Conservation (phyloP, 2,888 invertebrate genomes). For the Amaurobius ferox region DNA sequence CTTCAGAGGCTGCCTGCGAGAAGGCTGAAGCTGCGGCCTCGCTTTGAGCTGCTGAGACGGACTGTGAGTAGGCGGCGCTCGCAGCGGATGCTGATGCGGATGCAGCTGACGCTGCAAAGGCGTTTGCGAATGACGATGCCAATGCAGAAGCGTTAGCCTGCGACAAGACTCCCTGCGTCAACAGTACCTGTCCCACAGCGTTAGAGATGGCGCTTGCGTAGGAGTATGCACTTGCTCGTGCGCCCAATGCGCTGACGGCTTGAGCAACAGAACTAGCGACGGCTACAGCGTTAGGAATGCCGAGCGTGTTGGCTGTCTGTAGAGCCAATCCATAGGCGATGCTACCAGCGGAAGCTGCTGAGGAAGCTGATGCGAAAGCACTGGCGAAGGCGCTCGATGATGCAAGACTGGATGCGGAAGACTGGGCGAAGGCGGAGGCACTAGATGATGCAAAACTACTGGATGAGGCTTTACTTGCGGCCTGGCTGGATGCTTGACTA, state of each 20-base stretch:
- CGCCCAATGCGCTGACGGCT: background rate
- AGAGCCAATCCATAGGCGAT: slow-evolving; percentile 3
- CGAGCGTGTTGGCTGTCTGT: background rate
- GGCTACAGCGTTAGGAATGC: background rate
- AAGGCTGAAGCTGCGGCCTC: background rate
- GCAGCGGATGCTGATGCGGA: background rate
- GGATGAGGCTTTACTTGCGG: background rate
- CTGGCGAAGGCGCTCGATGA: slow-evolving; percentile 3
- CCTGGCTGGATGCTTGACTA: slow-evolving; percentile 13
- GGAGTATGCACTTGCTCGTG: background rate
- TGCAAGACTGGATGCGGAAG: background rate
- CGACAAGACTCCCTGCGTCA: background rate
- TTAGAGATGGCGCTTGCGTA: slow-evolving; percentile 17
- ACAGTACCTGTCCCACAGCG: slow-evolving; percentile 1
- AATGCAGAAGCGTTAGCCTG: background rate
- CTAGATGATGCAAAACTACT: background rate
- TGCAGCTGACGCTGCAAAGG: background rate
- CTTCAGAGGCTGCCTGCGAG: background rate
- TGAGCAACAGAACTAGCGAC: background rate
- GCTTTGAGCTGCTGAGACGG: background rate
- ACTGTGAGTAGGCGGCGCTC: background rate
- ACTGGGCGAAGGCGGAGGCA: slow-evolving; percentile 1
- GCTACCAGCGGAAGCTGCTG: background rate
- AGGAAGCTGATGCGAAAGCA: slow-evolving; percentile 3
- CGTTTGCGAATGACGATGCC: slow-evolving; percentile 12